A percentile compares a stretch with the other conserved stretches of the same genome.
phyloP scores from a whole-genome alignment of 2,113 vertebrate genomes.

The Corythoichthys intestinalis region DNA sequence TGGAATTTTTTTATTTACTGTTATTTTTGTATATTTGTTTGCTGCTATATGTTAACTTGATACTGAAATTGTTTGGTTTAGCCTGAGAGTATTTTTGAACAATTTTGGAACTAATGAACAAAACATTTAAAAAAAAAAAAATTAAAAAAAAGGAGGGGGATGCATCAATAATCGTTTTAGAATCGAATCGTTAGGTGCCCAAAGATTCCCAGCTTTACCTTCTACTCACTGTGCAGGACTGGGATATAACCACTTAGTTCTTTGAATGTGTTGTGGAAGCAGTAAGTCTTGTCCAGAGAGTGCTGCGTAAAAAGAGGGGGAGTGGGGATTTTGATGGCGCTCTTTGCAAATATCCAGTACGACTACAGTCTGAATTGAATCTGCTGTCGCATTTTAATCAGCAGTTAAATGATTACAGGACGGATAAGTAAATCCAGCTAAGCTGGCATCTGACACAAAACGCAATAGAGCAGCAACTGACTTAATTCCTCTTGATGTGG shows the following conservation, averaged over 20 bases:
- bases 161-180: too few species aligned
- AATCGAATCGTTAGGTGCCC: too few species aligned
- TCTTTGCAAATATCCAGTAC: not conserved
- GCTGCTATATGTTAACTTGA: too few species aligned
- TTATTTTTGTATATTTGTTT: too few species aligned
- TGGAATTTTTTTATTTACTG: too few species aligned
- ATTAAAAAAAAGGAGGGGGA: too few species aligned
- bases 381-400: conserved; percentile 26
- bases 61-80: too few species aligned
- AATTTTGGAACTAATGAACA: too few species aligned
- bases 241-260: not conserved
- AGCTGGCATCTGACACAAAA: conserved; percentile 47
- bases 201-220: too few species aligned
- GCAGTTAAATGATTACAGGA: conserved; percentile 31
- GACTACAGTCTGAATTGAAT: conserved; percentile 22
- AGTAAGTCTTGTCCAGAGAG: not conserved
- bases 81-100: too few species aligned
- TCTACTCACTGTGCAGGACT: not conserved
- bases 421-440: conserved; percentile 37
- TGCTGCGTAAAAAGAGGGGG: not conserved
- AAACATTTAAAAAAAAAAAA: too few species aligned
- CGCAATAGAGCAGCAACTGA: conserved; percentile 38
- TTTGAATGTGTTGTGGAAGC: not conserved
- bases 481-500: conserved; percentile 63
- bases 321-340: not conserved